Evolutionary conservation across 2,113 vertebrate species (phyloP), one percentile per base, ranked within the genome.

Genomic region (Anseranas semipalmata): DNA sequence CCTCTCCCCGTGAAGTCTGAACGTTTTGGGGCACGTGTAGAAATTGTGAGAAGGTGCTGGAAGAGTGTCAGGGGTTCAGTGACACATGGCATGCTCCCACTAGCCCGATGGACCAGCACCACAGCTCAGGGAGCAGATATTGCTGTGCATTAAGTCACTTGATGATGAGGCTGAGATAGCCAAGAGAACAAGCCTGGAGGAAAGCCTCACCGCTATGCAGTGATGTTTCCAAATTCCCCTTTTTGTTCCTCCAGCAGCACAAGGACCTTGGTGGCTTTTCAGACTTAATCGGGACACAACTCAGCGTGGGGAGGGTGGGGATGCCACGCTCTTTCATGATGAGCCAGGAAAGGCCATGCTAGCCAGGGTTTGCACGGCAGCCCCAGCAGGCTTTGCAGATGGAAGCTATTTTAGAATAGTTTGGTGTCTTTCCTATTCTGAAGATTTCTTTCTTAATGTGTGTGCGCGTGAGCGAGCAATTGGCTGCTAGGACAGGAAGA

Each of bases 281-380:
- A 3, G 0, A 46, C 22, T 83, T 50, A 10, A 25, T 15, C 9
- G 6, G 39, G 55, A 41, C 48, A 56, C 41, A 68, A 19, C 58
- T 39, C 41, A 53, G 48, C 20, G 12, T 63, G 72, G 59, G 46
- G 39, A 0, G 3, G 75, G 59, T 68, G 50, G 41, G 66, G 39
- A 79, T 79, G 56, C 25, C 72, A 21, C 0, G 0, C 2, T 35
- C 37, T 70, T 83, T 58, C 15, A 20, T 20, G 50, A 14, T 0
- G 0, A 85, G 73, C 71, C 66, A 73, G 73, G n/a, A 35, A 65
- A 85, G 62, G 79, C 60, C 45, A 43, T 18, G 43, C 22, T 87
- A 90, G 59, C 48, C 50, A 48, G n/a, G 50, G 25, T 33, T 52
- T 80, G 56, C 1, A 2, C 21, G 32, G 45, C 70, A 93, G 35